These are phyloP conservation scores for Mungos mungo DNA, from an alignment of 2,113 vertebrate genomes.

Conservation along the genomic window DNA sequence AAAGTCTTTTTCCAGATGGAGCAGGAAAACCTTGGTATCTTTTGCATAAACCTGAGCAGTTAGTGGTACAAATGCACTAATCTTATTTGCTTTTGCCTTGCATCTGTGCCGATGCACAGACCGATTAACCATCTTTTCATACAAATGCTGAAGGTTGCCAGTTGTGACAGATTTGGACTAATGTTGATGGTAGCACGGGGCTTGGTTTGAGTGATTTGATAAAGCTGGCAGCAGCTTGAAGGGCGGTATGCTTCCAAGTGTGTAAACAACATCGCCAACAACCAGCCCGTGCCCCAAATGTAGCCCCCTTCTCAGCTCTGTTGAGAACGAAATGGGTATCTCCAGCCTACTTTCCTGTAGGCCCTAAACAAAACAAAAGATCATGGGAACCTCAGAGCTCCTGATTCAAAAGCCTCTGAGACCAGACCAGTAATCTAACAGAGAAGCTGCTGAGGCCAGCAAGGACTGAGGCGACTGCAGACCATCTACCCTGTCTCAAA, in stretches of 20 bases:
- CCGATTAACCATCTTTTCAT: slow-evolving; percentile 82
- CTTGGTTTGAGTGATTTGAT: slow-evolving; percentile 83
- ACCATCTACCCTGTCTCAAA: neutral
- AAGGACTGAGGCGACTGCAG: neutral
- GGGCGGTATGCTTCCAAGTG: slow-evolving; percentile 79
- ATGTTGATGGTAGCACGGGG: slow-evolving; percentile 79
- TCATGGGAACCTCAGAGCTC: slow-evolving; percentile 40
- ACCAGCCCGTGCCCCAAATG: slow-evolving; percentile 68
- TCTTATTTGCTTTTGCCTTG: slow-evolving; percentile 71
- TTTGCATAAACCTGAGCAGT: slow-evolving; percentile 23
- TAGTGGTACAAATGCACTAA: slow-evolving; percentile 59
- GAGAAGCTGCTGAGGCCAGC: neutral
- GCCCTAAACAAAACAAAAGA: slow-evolving; percentile 55
- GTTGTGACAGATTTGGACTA: slow-evolving; percentile 86
- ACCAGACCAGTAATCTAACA: neutral
- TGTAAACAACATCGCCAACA: slow-evolving; percentile 84
- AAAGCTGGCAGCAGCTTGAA: slow-evolving; percentile 86
- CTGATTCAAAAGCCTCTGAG: neutral
- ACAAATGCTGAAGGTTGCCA: slow-evolving; percentile 84
- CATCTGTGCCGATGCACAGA: slow-evolving; percentile 69
- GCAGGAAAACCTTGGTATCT: neutral
- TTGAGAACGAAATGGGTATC: slow-evolving; percentile 58
- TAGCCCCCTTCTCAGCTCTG: slow-evolving; percentile 59
- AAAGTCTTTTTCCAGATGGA: slow-evolving; percentile 47
- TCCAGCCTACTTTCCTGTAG: slow-evolving; percentile 61